Evolutionary conservation across 2,888 invertebrate species (phyloP), one percentile per base, ranked within the genome.

Genomic region (Nasonovia ribisnigri): DNA sequence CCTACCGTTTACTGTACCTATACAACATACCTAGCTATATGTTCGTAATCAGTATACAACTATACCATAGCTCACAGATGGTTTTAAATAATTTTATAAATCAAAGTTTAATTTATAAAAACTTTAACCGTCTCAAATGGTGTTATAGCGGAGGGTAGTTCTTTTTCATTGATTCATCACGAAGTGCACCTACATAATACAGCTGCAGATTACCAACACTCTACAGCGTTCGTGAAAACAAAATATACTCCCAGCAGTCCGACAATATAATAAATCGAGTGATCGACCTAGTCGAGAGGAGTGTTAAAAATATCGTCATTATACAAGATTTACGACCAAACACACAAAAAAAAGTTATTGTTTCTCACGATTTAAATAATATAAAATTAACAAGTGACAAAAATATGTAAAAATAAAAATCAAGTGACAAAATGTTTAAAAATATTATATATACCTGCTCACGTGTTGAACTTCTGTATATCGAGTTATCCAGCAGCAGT

Each of bases 401-500:
- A 6, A 77, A 26, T 57, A 57, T 36, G 20, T 77, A 36, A 5
- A 5, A 36, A 67, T 36, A 36, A 36, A 20, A 77, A 36, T 36
- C 16, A 16, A 77, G 20, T 77, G 36, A 77, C 6, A 20, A 36
- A 20, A 54, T 54, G 0, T 5, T 20, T 6, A 2, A 36, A 77
- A 77, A 43, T 60, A 43, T 11, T 1, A 29, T 84, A 26, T 60
- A 57, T 77, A 77, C 77, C 20, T 90, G 67, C 67, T 92, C 92
- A 92, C 92, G 48, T 43, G 92, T 42, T n/a, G 24, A 36, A 42
- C 84, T 54, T 46, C 3, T 51, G 11, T 16, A 16, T 51, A 54
- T 84, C n/a, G 36, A 29, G 57, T 87, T 90, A 86, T 67, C 90
- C 90, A n/a, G 60, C 48, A 48, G 84, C 86, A 13, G 60, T 87